Conservation (phyloP, 2,113 vertebrate species). For the Muntiacus reevesi region DNA sequence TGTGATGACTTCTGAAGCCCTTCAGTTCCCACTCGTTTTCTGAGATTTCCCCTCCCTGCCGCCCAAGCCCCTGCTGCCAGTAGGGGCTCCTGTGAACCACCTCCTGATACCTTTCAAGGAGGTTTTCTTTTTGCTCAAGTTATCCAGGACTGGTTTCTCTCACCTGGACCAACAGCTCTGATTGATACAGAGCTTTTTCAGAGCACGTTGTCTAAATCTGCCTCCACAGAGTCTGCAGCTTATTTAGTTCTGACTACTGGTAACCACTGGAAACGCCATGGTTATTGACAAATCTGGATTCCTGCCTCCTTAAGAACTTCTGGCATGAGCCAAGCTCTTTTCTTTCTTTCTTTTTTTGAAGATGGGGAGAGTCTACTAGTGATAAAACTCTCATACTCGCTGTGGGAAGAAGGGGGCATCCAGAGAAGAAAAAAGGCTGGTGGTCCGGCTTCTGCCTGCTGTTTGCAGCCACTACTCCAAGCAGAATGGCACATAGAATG, state of each 20-base stretch:
- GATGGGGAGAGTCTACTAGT: not conserved
- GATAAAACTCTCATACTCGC: not conserved
- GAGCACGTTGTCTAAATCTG: not conserved
- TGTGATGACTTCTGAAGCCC: not conserved
- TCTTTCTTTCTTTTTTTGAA: not conserved
- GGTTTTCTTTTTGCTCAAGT: not conserved
- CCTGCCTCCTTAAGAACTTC: not conserved
- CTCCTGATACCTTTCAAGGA: not conserved
- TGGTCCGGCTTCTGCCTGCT: not conserved
- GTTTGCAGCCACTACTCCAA: not conserved
- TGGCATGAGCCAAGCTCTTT: not conserved
- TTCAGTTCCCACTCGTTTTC: not conserved
- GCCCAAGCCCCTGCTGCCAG: no score
- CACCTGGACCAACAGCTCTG: not conserved
- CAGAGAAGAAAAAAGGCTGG: not conserved
- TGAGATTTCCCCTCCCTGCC: not conserved
- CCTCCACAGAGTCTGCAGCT: not conserved
- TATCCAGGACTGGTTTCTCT: not conserved
- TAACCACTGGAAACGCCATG: not conserved
- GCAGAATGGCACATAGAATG: not conserved
- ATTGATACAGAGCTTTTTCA: not conserved
- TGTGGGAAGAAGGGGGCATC: not conserved
- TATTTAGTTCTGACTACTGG: not conserved
- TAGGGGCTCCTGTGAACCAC: not conserved
- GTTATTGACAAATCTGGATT: not conserved